Base-by-base conservation (phyloP, 2,888 invertebrate genomes). In the Apodemia duryi region DNA sequence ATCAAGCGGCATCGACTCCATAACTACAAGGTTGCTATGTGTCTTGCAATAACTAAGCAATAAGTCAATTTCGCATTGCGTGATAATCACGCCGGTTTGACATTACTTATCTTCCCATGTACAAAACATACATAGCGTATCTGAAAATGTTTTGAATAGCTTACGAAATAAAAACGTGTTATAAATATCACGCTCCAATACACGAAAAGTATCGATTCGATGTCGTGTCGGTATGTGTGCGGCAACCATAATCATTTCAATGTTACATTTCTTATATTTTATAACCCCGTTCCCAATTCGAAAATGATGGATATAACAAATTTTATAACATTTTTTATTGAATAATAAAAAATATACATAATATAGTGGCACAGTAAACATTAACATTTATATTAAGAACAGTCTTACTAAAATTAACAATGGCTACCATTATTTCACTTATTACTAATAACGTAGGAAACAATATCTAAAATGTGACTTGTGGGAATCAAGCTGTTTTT, bases 331-430 rank as follows among this genome's bases (percentile, higher is more conserved):
- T 29, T 54, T 28, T 29, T 29, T 29, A 28, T 54, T 29, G 54
- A 54, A 54, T 54, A 54, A 54, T 61, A 64, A 64, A 64, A 43
- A 61, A 64, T 64, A 35, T 64, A 43, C 43, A 43, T 11, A 38
- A 49, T 61, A 64, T 64, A 64, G 64, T 64, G 64, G 64, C 64
- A 64, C 64, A 64, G 51, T 64, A 64, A 64, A 61, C 64, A 61
- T 64, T 64, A 64, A 64, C 64, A 61, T 61, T 61, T 46, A 43
- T 43, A 38, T 61, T 64, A 61, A 64, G 43, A 64, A 64, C 64
- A 64, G 64, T 64, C 64, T 64, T 64, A 64, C 61, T 64, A 64
- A 64, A 43, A 43, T 43, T 21, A 60, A 64, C 51, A 64, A 64
- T 61, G 57, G 49, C 46, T n/a, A 54, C 43, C 43, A 43, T 43